phyloP scores from a whole-genome alignment of 2,797 vertebrate species.

The Ptychadena robeensis region DNA sequence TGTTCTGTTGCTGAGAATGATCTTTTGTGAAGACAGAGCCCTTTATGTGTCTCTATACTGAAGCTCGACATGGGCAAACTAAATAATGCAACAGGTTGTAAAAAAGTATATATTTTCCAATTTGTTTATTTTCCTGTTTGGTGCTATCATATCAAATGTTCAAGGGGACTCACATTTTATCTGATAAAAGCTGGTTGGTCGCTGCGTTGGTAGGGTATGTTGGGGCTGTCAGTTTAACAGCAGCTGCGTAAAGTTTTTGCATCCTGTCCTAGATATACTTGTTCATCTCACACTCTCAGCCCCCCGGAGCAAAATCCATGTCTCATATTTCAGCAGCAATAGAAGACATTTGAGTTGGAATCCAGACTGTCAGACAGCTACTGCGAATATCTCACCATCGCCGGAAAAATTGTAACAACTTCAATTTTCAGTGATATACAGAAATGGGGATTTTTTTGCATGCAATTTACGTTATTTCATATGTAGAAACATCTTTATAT shows the following conservation, averaged over 20 bases:
- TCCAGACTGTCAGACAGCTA: not conserved
- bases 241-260: not conserved
- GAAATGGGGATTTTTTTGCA: not conserved
- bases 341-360: not conserved
- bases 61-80: too few species aligned
- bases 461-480: conserved; percentile 31
- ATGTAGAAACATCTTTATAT: conserved; percentile 18
- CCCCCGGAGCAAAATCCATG: not conserved
- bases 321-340: not conserved
- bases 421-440: not conserved
- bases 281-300: not conserved
- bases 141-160: too few species aligned
- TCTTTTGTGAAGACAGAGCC: too few species aligned
- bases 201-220: not conserved
- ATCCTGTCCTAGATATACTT: not conserved
- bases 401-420: not conserved
- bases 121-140: too few species aligned
- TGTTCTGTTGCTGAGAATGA: too few species aligned
- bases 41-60: too few species aligned
- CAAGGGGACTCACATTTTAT: too few species aligned
- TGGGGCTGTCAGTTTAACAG: not conserved
- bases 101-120: too few species aligned
- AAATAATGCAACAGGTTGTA: too few species aligned
- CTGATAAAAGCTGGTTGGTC: not conserved
- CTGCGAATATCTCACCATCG: not conserved